Conservation (phyloP, 2,888 invertebrate genomes). For the Acronicta aceris region DNA sequence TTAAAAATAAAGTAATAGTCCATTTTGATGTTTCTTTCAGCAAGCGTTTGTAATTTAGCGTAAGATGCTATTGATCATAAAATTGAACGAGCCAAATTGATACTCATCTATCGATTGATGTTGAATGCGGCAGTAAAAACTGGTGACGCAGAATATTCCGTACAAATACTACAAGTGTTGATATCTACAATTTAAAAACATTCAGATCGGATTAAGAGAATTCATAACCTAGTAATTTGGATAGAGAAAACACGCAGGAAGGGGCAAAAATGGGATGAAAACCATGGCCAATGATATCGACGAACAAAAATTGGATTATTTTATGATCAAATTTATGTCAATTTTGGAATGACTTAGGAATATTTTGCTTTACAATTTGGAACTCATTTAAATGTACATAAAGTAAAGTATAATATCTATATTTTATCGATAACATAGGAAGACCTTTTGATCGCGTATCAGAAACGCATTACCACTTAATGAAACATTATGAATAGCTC, state of each 20-base stretch:
- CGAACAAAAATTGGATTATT: slow-evolving; percentile 8
- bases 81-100: slow-evolving; percentile 51
- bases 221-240: slow-evolving; percentile 22
- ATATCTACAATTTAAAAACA: slow-evolving; percentile 24
- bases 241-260: slow-evolving; percentile 6
- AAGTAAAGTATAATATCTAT: slow-evolving; percentile 14
- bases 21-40: slow-evolving; percentile 58
- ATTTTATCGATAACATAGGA: slow-evolving; percentile 27
- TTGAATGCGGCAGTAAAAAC: slow-evolving; percentile 26
- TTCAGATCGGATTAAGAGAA: slow-evolving; percentile 20
- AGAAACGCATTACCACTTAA: slow-evolving; percentile 84
- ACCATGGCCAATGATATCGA: slow-evolving; percentile 21
- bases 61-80: slow-evolving; percentile 56
- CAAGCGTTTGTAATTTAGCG: slow-evolving; percentile 54
- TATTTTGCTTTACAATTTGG: slow-evolving; percentile 23
- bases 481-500: slow-evolving; percentile 86
- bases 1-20: slow-evolving; percentile 67
- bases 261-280: slow-evolving; percentile 23
- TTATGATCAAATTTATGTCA: slow-evolving; percentile 18
- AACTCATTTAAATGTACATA: slow-evolving; percentile 26
- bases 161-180: slow-evolving; percentile 23
- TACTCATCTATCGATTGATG: slow-evolving; percentile 44
- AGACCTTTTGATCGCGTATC: slow-evolving; percentile 63
- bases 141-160: slow-evolving; percentile 43
- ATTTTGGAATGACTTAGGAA: slow-evolving; percentile 23